phyloP scores from a whole-genome alignment of 2,797 vertebrate species.

The Acropternis orthonyx region DNA sequence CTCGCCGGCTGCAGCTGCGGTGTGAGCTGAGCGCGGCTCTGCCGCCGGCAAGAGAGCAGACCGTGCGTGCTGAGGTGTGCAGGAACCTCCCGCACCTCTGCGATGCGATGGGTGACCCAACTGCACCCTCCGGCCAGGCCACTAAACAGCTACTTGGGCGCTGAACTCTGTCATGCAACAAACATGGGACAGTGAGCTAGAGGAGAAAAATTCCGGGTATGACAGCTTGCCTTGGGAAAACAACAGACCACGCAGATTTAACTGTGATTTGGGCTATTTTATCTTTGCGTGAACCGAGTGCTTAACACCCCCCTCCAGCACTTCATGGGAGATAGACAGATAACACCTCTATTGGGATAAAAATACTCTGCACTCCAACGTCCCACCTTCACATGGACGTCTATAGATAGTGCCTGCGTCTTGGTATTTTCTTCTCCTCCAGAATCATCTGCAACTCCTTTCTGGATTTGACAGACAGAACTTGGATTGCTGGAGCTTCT shows the following conservation, averaged over 20 bases:
- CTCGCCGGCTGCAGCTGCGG: neutral
- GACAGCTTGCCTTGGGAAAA: slow-evolving; percentile 15
- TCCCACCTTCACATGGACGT: slow-evolving; percentile 61
- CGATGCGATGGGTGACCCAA: neutral
- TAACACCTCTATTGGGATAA: slow-evolving; percentile 63
- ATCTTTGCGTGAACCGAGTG: neutral
- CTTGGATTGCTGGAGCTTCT: neutral
- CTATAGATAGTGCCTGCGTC: slow-evolving; percentile 51
- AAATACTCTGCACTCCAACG: slow-evolving; percentile 62
- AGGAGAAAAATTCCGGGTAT: neutral
- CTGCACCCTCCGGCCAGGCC: neutral
- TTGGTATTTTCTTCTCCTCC: slow-evolving; percentile 57
- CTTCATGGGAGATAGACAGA: slow-evolving; percentile 62
- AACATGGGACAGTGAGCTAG: neutral
- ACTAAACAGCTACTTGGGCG: neutral
- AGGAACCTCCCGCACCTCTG: neutral
- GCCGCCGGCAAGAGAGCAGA: neutral
- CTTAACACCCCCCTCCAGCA: slow-evolving; percentile 40
- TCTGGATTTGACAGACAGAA: slow-evolving; percentile 41
- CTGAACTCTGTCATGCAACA: neutral
- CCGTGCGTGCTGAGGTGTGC: neutral
- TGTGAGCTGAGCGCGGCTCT: neutral
- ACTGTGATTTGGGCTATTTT: neutral
- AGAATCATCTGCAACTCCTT: slow-evolving; percentile 33
- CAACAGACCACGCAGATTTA: slow-evolving; percentile 7